Evolutionary conservation across 1,140 invertebrate species (phyloP), one percentile per base, ranked within the genome.

Genomic region (Aphis gossypii): DNA sequence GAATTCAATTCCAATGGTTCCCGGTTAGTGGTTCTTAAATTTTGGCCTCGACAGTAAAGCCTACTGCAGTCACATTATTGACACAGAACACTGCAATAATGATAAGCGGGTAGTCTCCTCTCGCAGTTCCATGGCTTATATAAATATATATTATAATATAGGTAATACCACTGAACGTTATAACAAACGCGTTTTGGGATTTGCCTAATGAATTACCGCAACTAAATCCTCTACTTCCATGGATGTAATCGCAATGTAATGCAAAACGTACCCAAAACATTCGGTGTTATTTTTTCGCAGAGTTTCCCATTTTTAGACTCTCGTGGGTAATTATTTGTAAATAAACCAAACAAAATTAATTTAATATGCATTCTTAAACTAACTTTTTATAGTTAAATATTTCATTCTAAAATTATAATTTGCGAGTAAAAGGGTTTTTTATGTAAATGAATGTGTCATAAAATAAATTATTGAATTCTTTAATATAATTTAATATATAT

Each of bases 1-100:
- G 89, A 90, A 90, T 60, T 90, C 89, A 68, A 90, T 90, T 90
- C 35, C 56, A 23, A 60, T n/a, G 89, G 35, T 30, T 30, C 25
- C n/a, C 30, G 18, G 86, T 54, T 89, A 88, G 87, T 89, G 87
- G 48, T 89, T 89, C 87, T 51, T 54, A 89, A 89, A 89, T 89
- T 51, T 54, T 51, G 20, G 46, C 87, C 21, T 35, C 20, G 2
- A 11, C 48, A n/a, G n/a, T 23, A n/a, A 46, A n/a, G 41, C 9
- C 60, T 76, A 68, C 30, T n/a, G 30, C 30, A 76, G n/a, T 76
- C 25, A 2, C 18, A 20, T 54, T 21, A 89, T 51, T 23, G 30
- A 89, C 48, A 23, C 44, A 30, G 5, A n/a, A 46, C 44, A 5
- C 48, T 2, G 46, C 0, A n/a, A n/a, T 18, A 18, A n/a, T 14